phyloP scores from a whole-genome alignment of 2,797 vertebrate species.

The Argyrosomus regius region DNA sequence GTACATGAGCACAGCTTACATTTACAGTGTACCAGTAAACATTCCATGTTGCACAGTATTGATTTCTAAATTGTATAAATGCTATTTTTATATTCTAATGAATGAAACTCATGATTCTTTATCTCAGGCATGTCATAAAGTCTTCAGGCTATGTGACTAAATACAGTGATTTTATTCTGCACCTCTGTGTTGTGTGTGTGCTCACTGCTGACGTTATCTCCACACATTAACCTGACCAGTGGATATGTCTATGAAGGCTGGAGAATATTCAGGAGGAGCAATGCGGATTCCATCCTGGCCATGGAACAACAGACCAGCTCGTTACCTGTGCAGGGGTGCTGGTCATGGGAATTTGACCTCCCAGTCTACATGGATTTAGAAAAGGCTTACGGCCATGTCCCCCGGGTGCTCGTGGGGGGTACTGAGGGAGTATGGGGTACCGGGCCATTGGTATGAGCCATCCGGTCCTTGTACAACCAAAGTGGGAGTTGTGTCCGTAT shows the following conservation, averaged over 20 bases:
- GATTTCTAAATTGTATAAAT: constrained; percentile 42
- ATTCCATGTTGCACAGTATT: neutral
- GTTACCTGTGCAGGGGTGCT: too few species aligned
- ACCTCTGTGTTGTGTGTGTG: neutral
- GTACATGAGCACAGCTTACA: neutral
- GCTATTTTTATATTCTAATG: constrained; percentile 72
- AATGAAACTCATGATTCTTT: constrained; percentile 55
- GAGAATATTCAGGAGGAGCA: neutral
- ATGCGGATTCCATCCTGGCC: too few species aligned
- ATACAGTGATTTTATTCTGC: constrained; percentile 22
- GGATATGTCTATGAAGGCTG: neutral
- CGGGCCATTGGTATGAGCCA: too few species aligned
- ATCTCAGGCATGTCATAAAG: constrained; percentile 51
- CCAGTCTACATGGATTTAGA: too few species aligned
- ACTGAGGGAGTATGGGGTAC: too few species aligned
- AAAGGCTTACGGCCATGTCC: too few species aligned
- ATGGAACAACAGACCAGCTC: too few species aligned
- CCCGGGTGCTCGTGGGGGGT: too few species aligned
- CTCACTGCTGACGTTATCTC: neutral
- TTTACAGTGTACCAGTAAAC: neutral
- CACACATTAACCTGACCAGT: neutral
- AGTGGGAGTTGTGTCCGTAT: too few species aligned
- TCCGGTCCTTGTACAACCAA: too few species aligned
- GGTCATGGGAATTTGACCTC: too few species aligned
- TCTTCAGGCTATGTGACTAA: constrained; percentile 19